phyloP scores from a whole-genome alignment of 2,797 vertebrate genomes.

The Cynopterus sphinx region DNA sequence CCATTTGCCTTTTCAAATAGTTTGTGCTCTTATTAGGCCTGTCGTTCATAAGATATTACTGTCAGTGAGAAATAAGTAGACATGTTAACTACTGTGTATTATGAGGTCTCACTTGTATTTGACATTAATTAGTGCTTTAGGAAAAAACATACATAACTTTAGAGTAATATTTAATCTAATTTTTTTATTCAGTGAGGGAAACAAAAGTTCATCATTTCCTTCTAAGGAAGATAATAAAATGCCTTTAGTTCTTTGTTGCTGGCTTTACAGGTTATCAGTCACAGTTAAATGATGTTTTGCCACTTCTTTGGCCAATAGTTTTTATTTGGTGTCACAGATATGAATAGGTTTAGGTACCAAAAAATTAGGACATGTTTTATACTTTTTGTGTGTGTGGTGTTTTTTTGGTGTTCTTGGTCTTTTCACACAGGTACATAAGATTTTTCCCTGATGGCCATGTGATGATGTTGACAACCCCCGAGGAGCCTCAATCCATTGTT shows the following conservation, averaged over 20 bases:
- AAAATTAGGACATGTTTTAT: not conserved
- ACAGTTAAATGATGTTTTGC: not conserved
- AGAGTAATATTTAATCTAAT: not conserved
- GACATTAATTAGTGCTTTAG: not conserved
- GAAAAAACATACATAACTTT: not conserved
- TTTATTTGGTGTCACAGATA: not conserved
- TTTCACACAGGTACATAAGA: conserved; percentile 93
- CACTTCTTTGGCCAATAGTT: not conserved
- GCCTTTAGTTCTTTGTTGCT: not conserved
- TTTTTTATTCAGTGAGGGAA: conserved; percentile 27
- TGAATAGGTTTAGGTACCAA: not conserved
- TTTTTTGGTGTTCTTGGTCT: conserved; percentile 31
- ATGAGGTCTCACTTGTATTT: not conserved
- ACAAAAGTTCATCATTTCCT: not conserved
- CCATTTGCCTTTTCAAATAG: not conserved
- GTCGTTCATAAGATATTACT: not conserved
- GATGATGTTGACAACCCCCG: conserved; percentile 96
- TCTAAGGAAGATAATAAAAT: not conserved
- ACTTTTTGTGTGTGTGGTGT: not conserved
- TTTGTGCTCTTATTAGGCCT: not conserved
- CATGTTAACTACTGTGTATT: not conserved
- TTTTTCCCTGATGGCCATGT: conserved; percentile 97
- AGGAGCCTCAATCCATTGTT: conserved; percentile 93
- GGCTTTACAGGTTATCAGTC: not conserved
- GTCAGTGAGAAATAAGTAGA: not conserved